Base-by-base conservation (phyloP, 1,140 invertebrate species). In the Zeugodacus cucurbitae region DNA sequence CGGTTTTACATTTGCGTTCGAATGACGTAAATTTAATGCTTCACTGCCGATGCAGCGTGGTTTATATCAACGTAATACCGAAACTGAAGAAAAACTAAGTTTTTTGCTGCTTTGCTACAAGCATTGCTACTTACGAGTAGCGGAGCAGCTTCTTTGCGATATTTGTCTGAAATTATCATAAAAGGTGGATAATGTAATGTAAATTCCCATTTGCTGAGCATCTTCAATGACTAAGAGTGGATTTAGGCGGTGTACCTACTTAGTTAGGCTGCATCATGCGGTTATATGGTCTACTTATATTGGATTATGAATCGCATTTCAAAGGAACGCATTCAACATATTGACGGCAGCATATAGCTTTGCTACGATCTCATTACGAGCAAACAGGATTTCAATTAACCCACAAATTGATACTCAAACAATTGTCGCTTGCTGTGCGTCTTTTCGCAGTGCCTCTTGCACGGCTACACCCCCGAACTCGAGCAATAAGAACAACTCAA, bases 381-480 rank as follows among this genome's bases (percentile, higher is more conserved):
- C 88, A 88, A 89, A 89, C 88, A 86, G 87, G 88, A 89, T 89
- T 89, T 89, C 88, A 89, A 89, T 89, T 89, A 89, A 82, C 88
- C 70, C 57, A 88, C 67, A 89, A 89, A 89, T 64, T 89, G 88
- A 89, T 87, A 58, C 82, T 58, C 41, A 87, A 89, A 89, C 88
- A 89, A 85, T 87, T 58, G 74, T 82, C 74, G 74, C 74, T 82
- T 82, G 74, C 74, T 82, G 74, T 82, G 37, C 74, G n/a, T 74
- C 74, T 48, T 82, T 48, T 82, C 26, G 74, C 41, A 44, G 22
- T 82, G 2, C 22, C 22, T 54, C 74, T 26, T 26, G 48, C 74
- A 82, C 44, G 41, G 1, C 41, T 82, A 82, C n/a, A 82, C 74
- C 74, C 74, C 41, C 74, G n/a, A 54, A 44, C 41, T 48, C 74